Evolutionary conservation across 2,888 invertebrate genomes (phyloP), one percentile per base, ranked within the genome.

Genomic region (Apoda limacodes): DNA sequence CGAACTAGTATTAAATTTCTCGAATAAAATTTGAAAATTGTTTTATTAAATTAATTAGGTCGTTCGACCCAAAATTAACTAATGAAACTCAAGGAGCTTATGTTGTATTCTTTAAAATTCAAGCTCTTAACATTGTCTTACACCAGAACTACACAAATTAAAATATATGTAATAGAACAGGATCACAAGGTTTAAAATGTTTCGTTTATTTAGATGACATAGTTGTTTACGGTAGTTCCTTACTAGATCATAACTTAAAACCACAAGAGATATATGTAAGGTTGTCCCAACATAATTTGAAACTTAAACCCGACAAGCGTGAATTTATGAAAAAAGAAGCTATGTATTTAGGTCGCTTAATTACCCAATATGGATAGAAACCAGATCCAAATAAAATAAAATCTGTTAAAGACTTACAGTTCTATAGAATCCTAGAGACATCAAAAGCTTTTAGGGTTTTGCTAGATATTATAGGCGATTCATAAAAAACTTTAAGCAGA

Each of bases 381-480:
- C 39, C 42, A 13, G 36, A 42, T 27, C 33, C 35, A 9, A 31
- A 32, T 4, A 42, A 39, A 13, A 35, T 38, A 19, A 20, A 34
- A 30, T 25, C 27, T 5, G 29, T 42, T 6, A 24, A 28, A 24
- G 32, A 28, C 5, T 37, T 30, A 34, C 38, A 10, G 15, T 24
- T 5, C 36, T 34, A 9, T 34, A 17, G 20, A 30, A 24, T 11
- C 27, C 28, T 9, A 34, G 37, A 3, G 35, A 35, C n/a, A 28
- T 40, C 6, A 34, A 32, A 31, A 7, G 21, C 2, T 34, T 37
- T 10, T 9, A 34, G 15, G 35, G 32, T 13, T 17, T 38, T 9
- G 39, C 42, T 0, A 47, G 52, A 0, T 66, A 58, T 25, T 62
- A 60, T 20, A 15, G 58, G 5, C 37, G 48, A 22, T 62, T 60